Base-by-base conservation (phyloP, 1,140 invertebrate genomes). In the Bombus sibiricus region DNA sequence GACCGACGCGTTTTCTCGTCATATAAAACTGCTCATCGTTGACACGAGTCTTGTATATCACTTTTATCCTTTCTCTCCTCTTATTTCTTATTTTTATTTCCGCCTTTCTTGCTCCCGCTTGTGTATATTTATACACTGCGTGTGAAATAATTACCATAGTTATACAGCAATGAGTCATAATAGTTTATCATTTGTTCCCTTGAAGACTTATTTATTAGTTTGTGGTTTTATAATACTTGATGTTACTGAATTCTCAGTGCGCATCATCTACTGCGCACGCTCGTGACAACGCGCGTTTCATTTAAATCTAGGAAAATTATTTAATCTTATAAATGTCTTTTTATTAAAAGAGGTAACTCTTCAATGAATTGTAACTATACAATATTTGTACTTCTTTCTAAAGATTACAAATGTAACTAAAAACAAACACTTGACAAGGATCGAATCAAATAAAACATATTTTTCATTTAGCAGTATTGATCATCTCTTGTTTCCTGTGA, bases 241-340 rank as follows among this genome's bases (percentile, higher is more conserved):
- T 13, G 28, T 59, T 43, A 59, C 64, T 69, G 37, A n/a, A n/a
- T 28, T 43, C 13, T 37, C 15, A 39, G 5, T 37, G 37, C 64
- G 39, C 72, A 66, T 53, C n/a, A 3, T 10, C 13, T 25, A 28
- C 3, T 59, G 77, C 76, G 83, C 83, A 81, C 32, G 83, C 59
- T 62, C 59, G 0, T 13, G 9, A 1, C 2, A 12, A 74, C 34
- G 59, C 84, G 78, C 84, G 69, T 59, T 25, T 74, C 4, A 28
- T 85, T 85, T 28, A 12, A 81, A 81, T 43, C 22, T 15, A 37
- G 3, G 3, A 82, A 47, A 64, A 12, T 32, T 32, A 3, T 6
- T 2, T 72, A 5, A 15, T 41, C n/a, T 6, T 59, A 8, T 10
- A 43, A 75, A n/a, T 10, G 5, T 41, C 2, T 9, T n/a, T 32